Evolutionary conservation across 1,140 invertebrate species (phyloP), one percentile per base, ranked within the genome.

Genomic region (Drosophila erecta): DNA sequence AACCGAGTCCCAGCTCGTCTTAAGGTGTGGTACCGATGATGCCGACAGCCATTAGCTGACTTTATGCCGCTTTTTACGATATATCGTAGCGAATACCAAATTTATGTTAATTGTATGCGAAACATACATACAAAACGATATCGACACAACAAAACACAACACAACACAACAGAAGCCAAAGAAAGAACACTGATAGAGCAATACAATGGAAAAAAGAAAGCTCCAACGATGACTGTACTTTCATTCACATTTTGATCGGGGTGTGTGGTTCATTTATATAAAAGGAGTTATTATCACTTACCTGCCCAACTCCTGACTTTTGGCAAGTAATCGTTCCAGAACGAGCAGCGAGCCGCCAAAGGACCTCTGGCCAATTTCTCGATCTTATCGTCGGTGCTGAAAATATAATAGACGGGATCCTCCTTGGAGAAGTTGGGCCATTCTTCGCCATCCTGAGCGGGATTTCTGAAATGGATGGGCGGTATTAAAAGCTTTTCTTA

Each of bases 241-340:
- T 38, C 59, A 62, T 75, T 75, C 58, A 58, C 20, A 0, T 17
- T 51, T 12, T 11, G 33, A 56, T 56, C 40, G 35, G 17, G 64
- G 44, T 74, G 43, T 64, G 70, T 38, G 40, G 30, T 20, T 33
- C 27, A 30, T 20, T 41, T 14, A 15, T 24, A 14, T 35, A 22
- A 11, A 2, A 10, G 1, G 10, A 17, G 15, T 1, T 8, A 10
- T 11, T 44, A 5, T 44, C 73, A 92, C 92, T 86, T 93, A 95
- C 95, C 95, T 94, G 95, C 93, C 93, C 95, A 93, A 93, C 95
- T 95, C 92, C 95, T 95, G 65, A 97, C 94, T 92, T 95, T 95
- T 47, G 98, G 98, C 86, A 99, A 94, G 92, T 98, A 98, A 62
- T 97, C 95, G 86, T 98, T 98, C 98, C 98, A 99, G 93, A 99